These are phyloP conservation scores for Stenodema calcarata DNA, from an alignment of 2,888 invertebrate genomes.

Conservation along the genomic window DNA sequence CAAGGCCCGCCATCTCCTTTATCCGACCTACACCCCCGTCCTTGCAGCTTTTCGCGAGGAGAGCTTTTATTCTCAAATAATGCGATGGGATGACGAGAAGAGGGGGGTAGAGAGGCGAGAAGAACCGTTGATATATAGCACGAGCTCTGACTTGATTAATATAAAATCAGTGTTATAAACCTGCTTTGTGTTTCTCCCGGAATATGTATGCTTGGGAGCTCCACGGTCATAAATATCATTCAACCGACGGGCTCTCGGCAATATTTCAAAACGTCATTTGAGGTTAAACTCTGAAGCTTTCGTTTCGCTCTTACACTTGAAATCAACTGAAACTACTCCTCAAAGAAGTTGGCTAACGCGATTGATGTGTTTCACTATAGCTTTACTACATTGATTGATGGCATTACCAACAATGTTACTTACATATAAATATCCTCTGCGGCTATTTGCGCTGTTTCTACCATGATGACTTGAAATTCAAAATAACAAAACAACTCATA, in stretches of 20 bases:
- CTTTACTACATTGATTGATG: too few species aligned
- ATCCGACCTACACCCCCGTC: not conserved
- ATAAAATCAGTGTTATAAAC: conserved; percentile 28
- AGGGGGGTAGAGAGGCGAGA: not conserved
- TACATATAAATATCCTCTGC: too few species aligned
- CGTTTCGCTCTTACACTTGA: not conserved
- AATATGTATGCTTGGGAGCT: conserved; percentile 7
- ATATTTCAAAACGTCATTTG: conserved; percentile 18
- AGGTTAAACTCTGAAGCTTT: not conserved
- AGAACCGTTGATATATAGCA: conserved; percentile 21
- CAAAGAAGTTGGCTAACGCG: not conserved
- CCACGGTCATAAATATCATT: conserved; percentile 9
- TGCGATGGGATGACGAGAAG: not conserved
- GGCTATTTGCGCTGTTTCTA: too few species aligned
- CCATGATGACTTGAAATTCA: too few species aligned
- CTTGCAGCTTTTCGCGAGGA: not conserved
- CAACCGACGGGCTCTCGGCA: not conserved
- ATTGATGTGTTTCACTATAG: too few species aligned
- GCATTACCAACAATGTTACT: too few species aligned
- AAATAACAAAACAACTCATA: too few species aligned
- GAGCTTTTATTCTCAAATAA: conserved; percentile 31
- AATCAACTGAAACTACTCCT: not conserved
- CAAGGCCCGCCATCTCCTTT: not conserved
- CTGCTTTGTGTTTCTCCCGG: conserved; percentile 22
- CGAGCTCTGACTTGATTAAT: conserved; percentile 25